Base-by-base conservation (phyloP, 2,888 invertebrate genomes). In the Carcina quercana region DNA sequence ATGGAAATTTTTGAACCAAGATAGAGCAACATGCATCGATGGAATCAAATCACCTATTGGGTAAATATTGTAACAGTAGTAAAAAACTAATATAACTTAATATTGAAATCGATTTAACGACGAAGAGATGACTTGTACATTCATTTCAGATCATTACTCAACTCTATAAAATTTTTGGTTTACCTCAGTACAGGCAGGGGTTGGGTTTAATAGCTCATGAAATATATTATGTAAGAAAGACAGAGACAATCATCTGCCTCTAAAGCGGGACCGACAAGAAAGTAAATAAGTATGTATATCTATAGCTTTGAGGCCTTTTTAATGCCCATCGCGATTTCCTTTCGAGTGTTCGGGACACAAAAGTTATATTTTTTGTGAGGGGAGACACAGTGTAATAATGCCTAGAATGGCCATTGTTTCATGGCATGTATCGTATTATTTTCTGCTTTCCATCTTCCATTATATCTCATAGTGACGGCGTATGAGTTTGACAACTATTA, bases 201-300 rank as follows among this genome's bases (percentile, higher is more conserved):
- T 66, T 59, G 71, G 53, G 73, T 71, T 75, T 78, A 83, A 83
- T 80, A 74, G 73, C 80, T 75, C 82, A 79, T 83, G 82, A 83
- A 83, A 83, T 82, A 69, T 82, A n/a, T n/a, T n/a, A 80, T 79
- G 80, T 79, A 82, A 80, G 73, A 69, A 68, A 66, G 66, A 52
- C 58, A 62, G 54, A 65, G 62, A 62, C 56, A n/a, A n/a, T n/a
- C n/a, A 63, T 59, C 70, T 63, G 63, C 59, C 60, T 59, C 72
- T 76, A 62, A 53, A 66, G 36, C 39, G 48, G 47, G 42, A 50
- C 53, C 59, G 61, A 56, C 61, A 57, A 56, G n/a, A 61, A 59
- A 63, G 66, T 53, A 67, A 64, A 67, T 62, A 60, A 48, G 43
- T 56, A 59, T 49, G 52, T 52, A 67, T 55, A 66, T 49, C 53